Evolutionary conservation across 2,113 vertebrate genomes (phyloP), one percentile per base, ranked within the genome.

Genomic region (Otus sunia): DNA sequence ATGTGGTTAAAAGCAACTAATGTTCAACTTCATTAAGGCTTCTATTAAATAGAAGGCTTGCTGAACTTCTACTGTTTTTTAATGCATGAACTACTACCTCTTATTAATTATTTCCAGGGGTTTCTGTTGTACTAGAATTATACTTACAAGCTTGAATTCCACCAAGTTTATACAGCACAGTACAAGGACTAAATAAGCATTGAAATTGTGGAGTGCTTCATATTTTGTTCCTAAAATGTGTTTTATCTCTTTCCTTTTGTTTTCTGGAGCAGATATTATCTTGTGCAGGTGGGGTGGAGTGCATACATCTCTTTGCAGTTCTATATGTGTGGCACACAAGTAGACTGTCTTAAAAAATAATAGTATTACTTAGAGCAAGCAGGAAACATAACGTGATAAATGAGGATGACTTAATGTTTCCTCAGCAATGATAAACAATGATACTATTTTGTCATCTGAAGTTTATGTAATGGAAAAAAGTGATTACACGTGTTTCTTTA

Each of bases 401-500:
- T 84, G 79, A 90, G 76, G 53, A 86, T 62, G 59, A 96, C 97
- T 97, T 91, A 71, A 72, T 60, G 37, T 94, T 88, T 84, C 94
- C 82, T 95, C 84, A 90, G 77, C 90, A 69, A 85, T 63, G 77
- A 80, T 86, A 74, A 93, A 89, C 36, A 96, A 66, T 90, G 93
- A 39, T 43, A 50, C 53, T 95, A 7, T 72, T 90, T 82, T 96
- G 84, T 95, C 94, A 72, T 81, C 64, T 94, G 76, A 97, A 96
- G 78, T 96, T 98, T 94, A 74, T 94, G 55, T 95, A 95, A 95
- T 75, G 78, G 89, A 45, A 88, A 97, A 91, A 96, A 50, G 45
- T 66, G 88, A 94, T 97, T 96, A 96, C 78, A 96, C 36, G 67
- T 89, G 80, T 97, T 98, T 97, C 93, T 97, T 98, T 72, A 90